Evolutionary conservation across 2,113 vertebrate genomes (phyloP).

Genomic region (Himantopus leucocephalus): DNA sequence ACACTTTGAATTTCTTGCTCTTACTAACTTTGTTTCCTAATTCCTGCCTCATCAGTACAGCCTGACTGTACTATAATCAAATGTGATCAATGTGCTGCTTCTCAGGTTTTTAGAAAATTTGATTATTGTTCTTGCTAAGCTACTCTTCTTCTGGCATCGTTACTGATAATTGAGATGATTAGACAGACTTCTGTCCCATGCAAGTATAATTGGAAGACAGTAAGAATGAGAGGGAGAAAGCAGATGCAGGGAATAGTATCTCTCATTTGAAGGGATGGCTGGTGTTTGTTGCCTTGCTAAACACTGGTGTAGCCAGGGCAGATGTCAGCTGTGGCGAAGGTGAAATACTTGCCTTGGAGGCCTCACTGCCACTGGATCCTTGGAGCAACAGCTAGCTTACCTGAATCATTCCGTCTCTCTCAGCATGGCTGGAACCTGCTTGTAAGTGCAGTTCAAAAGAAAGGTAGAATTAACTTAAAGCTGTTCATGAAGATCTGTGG

Average conservation of each 20-base stretch:
- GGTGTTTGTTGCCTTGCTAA: background rate
- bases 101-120: background rate
- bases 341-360: background rate
- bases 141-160: background rate
- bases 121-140: background rate
- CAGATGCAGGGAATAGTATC: background rate
- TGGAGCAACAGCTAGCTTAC: background rate
- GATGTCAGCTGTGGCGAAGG: background rate
- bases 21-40: background rate
- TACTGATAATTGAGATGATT: background rate
- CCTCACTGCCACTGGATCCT: rapidly evolving
- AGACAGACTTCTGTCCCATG: background rate
- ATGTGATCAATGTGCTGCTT: background rate
- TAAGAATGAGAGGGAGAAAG: background rate
- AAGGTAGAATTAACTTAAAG: background rate
- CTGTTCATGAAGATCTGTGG: background rate
- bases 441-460: background rate
- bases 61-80: background rate
- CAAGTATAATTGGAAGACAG: background rate
- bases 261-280: background rate
- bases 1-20: background rate
- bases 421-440: background rate
- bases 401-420: background rate
- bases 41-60: background rate
- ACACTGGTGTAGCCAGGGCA: background rate